Evolutionary conservation across 92 coral and sea anemone genomes (phyloP).

Genomic region (Paragorgia papillata): DNA sequence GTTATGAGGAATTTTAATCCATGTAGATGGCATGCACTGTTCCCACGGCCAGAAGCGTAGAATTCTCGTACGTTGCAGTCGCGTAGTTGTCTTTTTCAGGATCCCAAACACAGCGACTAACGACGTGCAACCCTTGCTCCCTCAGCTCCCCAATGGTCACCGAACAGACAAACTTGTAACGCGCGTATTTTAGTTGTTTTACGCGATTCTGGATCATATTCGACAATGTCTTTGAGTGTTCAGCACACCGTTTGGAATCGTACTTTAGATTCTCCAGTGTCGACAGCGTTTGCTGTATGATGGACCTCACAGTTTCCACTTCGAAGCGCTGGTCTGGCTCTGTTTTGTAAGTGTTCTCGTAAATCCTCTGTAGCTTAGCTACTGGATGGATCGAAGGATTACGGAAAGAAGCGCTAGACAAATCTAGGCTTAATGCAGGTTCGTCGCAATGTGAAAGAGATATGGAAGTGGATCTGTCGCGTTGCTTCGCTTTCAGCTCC

Average conservation of each 20-base stretch:
- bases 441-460: slow-evolving; percentile 33
- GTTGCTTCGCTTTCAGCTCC: slow-evolving; percentile 31
- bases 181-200: slow-evolving; percentile 68
- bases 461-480: slow-evolving; percentile 34
- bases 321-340: slow-evolving; percentile 71
- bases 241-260: slow-evolving; percentile 74
- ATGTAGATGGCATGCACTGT: slow-evolving; percentile 84
- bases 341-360: slow-evolving; percentile 81
- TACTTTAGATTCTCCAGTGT: slow-evolving; percentile 66
- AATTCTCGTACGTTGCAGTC: slow-evolving; percentile 74
- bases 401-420: background rate
- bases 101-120: slow-evolving; percentile 94
- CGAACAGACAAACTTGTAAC: slow-evolving; percentile 83
- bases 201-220: slow-evolving; percentile 77
- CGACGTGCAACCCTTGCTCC: slow-evolving; percentile 79
- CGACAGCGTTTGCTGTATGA: slow-evolving; percentile 75
- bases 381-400: slow-evolving; percentile 12
- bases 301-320: slow-evolving; percentile 55
- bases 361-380: slow-evolving; percentile 9
- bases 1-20: slow-evolving; percentile 48
- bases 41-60: slow-evolving; percentile 80
- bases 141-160: slow-evolving; percentile 83
- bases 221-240: slow-evolving; percentile 72
- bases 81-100: slow-evolving; percentile 79
- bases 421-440: slow-evolving; percentile 22